Conservation (phyloP, 2,797 vertebrate genomes). For the Octomys mimax region DNA sequence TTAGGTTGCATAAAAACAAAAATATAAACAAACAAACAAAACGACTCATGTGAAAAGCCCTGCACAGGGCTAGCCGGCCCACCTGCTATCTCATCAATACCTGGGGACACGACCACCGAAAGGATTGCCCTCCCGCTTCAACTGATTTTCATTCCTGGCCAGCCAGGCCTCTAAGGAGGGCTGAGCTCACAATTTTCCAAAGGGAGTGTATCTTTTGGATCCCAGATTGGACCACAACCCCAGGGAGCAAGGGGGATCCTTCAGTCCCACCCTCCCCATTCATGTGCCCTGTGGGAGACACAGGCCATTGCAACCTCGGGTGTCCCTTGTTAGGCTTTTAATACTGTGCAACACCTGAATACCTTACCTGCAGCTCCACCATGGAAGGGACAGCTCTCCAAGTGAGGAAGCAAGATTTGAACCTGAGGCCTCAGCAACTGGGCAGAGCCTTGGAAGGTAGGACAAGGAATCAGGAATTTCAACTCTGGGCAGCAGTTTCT, state of each 20-base stretch:
- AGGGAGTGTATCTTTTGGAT: not conserved
- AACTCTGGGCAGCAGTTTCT: not conserved
- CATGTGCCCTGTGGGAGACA: not conserved
- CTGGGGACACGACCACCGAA: not conserved
- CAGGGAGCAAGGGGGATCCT: too few species aligned
- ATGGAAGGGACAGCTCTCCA: not conserved
- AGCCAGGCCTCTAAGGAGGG: not conserved
- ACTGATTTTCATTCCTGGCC: not conserved
- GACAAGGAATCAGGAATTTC: not conserved
- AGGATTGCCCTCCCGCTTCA: not conserved
- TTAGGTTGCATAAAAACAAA: not conserved
- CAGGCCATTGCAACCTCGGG: too few species aligned
- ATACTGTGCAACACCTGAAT: not conserved
- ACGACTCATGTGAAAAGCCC: conserved; percentile 23
- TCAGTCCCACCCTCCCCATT: not conserved
- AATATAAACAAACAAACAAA: not conserved
- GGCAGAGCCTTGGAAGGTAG: not conserved
- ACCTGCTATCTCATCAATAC: not conserved
- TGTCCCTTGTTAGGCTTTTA: not conserved
- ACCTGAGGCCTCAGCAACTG: not conserved
- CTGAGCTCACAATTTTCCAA: not conserved
- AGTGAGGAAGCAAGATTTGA: not conserved
- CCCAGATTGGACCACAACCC: not conserved
- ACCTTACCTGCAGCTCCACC: not conserved
- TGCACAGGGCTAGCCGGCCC: not conserved